These are phyloP conservation scores for Meloidogyne hapla DNA, from an alignment of 1,140 invertebrate genomes.

Conservation along the genomic window DNA sequence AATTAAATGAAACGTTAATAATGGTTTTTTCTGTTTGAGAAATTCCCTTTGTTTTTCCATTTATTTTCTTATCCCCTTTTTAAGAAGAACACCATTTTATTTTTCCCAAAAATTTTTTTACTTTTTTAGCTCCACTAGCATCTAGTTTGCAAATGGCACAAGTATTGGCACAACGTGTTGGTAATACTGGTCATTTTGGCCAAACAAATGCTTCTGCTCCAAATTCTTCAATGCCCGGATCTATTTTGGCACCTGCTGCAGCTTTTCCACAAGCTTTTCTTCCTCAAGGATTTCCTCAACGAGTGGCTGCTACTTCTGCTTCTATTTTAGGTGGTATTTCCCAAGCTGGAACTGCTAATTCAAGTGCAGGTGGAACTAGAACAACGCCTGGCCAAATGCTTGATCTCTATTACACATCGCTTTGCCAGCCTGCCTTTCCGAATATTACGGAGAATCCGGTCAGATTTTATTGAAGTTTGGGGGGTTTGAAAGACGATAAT, in stretches of 20 bases:
- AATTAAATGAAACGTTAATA: too few relatives aligned
- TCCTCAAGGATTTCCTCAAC: constrained; percentile 27
- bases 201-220: not conserved
- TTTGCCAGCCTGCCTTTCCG: constrained; percentile 42
- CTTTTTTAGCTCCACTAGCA: constrained; percentile 32
- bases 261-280: constrained; percentile 28
- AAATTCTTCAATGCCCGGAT: constrained; percentile 25
- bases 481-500: too few relatives aligned
- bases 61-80: too few relatives aligned
- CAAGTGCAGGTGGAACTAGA: constrained; percentile 9
- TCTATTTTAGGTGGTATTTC: constrained; percentile 25
- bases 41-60: too few relatives aligned
- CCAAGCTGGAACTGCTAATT: constrained; percentile 12
- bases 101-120: not conserved
- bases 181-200: constrained; percentile 25
- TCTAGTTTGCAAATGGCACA: constrained; percentile 27
- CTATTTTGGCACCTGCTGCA: constrained; percentile 9
- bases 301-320: constrained; percentile 19
- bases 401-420: constrained; percentile 41
- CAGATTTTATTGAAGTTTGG: not conserved
- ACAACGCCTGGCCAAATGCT: constrained; percentile 39
- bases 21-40: too few relatives aligned
- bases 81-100: too few relatives aligned
- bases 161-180: constrained; percentile 19
- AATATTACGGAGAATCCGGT: constrained; percentile 36